Conservation (phyloP, 2,113 vertebrate species). For the Leptosomus discolor region DNA sequence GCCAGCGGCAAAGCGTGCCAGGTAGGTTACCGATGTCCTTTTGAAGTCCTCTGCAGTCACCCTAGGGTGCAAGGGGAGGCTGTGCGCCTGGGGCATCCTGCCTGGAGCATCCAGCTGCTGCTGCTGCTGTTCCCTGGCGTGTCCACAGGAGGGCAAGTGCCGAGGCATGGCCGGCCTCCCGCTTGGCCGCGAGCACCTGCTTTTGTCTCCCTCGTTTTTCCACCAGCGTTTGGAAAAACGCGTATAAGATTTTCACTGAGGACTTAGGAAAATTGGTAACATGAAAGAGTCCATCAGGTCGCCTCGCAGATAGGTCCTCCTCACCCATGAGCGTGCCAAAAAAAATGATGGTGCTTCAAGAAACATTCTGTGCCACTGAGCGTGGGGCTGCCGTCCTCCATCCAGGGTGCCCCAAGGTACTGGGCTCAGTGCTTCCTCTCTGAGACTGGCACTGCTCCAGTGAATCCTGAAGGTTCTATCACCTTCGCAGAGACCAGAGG, state of each 20-base stretch:
- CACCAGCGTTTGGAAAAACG: accelerated
- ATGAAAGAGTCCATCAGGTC: accelerated
- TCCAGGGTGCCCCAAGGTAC: background rate
- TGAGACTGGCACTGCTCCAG: background rate
- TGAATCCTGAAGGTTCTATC: background rate
- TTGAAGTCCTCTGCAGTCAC: background rate
- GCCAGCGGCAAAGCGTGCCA: background rate
- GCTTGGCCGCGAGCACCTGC: accelerated
- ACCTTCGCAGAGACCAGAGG: background rate
- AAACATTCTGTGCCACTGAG: accelerated
- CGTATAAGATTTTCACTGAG: accelerated
- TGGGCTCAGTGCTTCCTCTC: background rate
- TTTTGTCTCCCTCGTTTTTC: accelerated
- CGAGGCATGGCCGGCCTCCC: background rate
- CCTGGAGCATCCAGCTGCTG: background rate
- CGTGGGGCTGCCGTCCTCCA: accelerated
- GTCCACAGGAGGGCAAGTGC: constrained; percentile 32
- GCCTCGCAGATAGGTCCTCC: background rate
- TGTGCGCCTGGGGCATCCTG: background rate
- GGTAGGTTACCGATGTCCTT: background rate
- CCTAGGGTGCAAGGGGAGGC: background rate
- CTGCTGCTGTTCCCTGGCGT: background rate
- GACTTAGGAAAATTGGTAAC: accelerated
- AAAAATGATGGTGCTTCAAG: background rate
- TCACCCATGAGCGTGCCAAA: background rate